Evolutionary conservation across 2,888 invertebrate genomes (phyloP), one percentile per base, ranked within the genome.

Genomic region (Himalopsyche kuldschensis): DNA sequence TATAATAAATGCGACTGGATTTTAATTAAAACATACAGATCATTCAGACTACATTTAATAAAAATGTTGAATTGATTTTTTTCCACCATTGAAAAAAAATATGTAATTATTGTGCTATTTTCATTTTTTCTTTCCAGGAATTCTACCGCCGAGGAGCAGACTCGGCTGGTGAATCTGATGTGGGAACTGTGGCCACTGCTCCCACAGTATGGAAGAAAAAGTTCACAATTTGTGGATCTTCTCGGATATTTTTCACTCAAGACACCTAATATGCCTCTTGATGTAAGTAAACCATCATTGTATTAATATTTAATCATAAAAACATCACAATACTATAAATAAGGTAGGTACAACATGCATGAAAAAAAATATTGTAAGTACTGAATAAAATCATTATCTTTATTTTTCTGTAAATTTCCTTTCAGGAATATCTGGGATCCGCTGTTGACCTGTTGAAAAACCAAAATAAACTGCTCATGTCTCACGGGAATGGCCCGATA

Each of bases 191-290:
- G 98, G 98, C 97, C 97, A 0, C 91, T 96, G 78, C 91, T 99
- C 82, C 97, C 98, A 1, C 94, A 95, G 82, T 98, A 97, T 89
- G 99, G 99, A 0, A 94, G 97, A 2, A 97, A 98, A 89, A 98
- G 98, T 0, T 96, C 97, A 0, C 99, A 99, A 90, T 99, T 99
- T 90, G 98, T 99, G 0, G 99, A 99, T 89, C 93, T 99, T 0
- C 93, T 99, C 6, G 98, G 99, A 0, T 99, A 97, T 90, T 97
- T 99, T 89, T 97, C 98, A 0, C 92, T 99, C 30, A 97, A 97
- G 89, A 97, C 95, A 0, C 94, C 95, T 1, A 48, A 85, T 24
- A 81, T 85, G 30, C 79, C 81, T 30, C 77, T 83, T 77, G 84
- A 83, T 69, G 84, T 86, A 75, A 75, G 41, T 81, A 3, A 15